Evolutionary conservation across 2,113 vertebrate species (phyloP).

Genomic region (Hippocampus guttulatus): DNA sequence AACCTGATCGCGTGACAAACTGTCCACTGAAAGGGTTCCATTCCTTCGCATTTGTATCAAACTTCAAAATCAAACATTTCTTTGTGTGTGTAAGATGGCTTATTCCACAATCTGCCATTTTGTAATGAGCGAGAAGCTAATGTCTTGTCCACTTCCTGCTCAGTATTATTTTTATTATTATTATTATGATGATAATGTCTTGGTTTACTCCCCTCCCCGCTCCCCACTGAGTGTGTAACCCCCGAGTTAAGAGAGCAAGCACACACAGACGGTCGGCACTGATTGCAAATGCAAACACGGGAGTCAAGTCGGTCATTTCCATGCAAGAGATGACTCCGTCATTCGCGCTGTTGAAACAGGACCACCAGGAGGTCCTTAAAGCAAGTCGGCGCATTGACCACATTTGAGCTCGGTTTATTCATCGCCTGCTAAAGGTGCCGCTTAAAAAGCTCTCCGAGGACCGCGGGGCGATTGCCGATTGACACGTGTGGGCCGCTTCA

Average conservation of each 20-base stretch:
- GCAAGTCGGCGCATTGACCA: neutral
- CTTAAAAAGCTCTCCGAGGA: neutral
- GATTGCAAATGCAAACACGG: neutral
- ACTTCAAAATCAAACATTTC: too few species aligned
- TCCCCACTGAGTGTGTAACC: neutral
- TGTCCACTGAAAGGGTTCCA: too few species aligned
- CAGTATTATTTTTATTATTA: neutral
- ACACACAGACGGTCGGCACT: neutral
- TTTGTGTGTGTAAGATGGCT: too few species aligned
- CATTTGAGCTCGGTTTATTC: neutral
- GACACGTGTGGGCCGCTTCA: neutral
- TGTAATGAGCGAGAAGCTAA: neutral
- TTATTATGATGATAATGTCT: neutral
- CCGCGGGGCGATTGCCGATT: neutral
- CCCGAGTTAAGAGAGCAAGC: neutral
- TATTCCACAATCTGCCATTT: too few species aligned
- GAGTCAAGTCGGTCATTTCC: neutral
- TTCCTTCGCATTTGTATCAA: too few species aligned
- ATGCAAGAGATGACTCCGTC: neutral
- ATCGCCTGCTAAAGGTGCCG: neutral
- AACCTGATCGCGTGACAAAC: too few species aligned
- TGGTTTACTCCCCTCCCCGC: neutral
- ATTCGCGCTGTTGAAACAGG: neutral
- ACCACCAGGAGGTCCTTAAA: constrained; percentile 1
- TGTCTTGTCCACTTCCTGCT: neutral